A percentile compares a stretch with the other conserved stretches of the same genome.
Evolutionary conservation across 2,888 invertebrate genomes (phyloP).

Genomic region (Amphipyra tragopoginis): DNA sequence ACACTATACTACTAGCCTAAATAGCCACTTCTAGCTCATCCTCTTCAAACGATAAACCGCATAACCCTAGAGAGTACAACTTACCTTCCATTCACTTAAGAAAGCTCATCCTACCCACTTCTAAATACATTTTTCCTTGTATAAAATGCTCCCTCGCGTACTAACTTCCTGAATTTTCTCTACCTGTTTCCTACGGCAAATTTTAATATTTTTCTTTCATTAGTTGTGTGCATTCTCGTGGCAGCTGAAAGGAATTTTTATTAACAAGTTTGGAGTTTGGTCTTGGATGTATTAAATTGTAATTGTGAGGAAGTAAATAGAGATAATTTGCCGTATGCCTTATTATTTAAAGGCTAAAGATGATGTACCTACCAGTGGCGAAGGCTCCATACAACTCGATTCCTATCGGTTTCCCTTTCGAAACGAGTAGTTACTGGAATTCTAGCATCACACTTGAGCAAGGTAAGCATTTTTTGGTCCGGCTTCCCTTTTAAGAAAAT

Average conservation of each 20-base stretch:
- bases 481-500: too few relatives aligned
- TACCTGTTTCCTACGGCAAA: slow-evolving; percentile 33
- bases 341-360: too few relatives aligned
- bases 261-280: background rate
- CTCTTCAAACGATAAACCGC: slow-evolving; percentile 1
- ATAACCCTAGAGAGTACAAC: slow-evolving; percentile 28
- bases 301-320: background rate
- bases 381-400: too few relatives aligned
- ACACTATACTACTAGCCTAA: slow-evolving; percentile 8
- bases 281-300: background rate
- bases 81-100: slow-evolving; percentile 33
- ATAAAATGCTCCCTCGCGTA: slow-evolving; percentile 31
- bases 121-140: slow-evolving; percentile 41
- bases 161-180: slow-evolving; percentile 25
- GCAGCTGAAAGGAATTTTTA: slow-evolving; percentile 2
- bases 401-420: too few relatives aligned
- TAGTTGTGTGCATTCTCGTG: slow-evolving; percentile 25
- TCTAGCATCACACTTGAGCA: too few relatives aligned
- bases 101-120: slow-evolving; percentile 24
- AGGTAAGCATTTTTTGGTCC: too few relatives aligned
- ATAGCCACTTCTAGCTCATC: slow-evolving; percentile 8
- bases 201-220: slow-evolving; percentile 44
- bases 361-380: too few relatives aligned
- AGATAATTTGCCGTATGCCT: background rate
- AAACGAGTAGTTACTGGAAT: too few relatives aligned